Base-by-base conservation (phyloP, 2,113 vertebrate genomes). In the Galemys pyrenaicus region DNA sequence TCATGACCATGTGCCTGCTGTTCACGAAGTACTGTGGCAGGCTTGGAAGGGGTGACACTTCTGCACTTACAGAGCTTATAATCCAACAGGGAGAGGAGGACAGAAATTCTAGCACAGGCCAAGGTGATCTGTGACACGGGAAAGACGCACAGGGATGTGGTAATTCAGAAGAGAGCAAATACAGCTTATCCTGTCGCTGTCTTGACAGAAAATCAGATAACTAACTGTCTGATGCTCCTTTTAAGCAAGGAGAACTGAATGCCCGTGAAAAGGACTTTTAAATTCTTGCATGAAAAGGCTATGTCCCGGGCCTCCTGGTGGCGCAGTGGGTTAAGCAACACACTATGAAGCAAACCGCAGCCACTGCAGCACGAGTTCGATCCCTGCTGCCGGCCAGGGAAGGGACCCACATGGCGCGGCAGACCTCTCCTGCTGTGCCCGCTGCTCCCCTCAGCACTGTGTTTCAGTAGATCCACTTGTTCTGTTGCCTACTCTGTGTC, bases 251-350 rank as follows among this genome's bases (percentile, higher is more conserved):
- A 24, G 5, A 81, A 84, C 13, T 77, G 9, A 94, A 92, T 67
- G 86, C 7, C 77, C 44, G 83, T 64, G 5, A 51, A 71, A 87
- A 86, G 64, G 54, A 74, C 58, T 87, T 78, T 44, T 87, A 80
- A 89, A 92, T 80, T 81, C 77, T 65, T 60, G 7, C 39, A 70
- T 83, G 26, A 80, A 95, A 96, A 91, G 12, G 46, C 64, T 2
- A 60, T 68, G 17, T 44, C 87, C 37, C 26, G n/a, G n/a, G n/a
- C n/a, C n/a, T n/a, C n/a, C n/a, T n/a, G n/a, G n/a, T n/a, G n/a
- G n/a, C n/a, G n/a, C n/a, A n/a, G n/a, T n/a, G n/a, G n/a, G n/a
- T n/a, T n/a, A n/a, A n/a, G n/a, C n/a, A n/a, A n/a, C n/a, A n/a
- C n/a, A n/a, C n/a, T n/a, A n/a, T n/a, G n/a, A n/a, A n/a, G n/a